Base-by-base conservation (phyloP, 1,140 invertebrate species). In the Daktulosphaira vitifoliae region DNA sequence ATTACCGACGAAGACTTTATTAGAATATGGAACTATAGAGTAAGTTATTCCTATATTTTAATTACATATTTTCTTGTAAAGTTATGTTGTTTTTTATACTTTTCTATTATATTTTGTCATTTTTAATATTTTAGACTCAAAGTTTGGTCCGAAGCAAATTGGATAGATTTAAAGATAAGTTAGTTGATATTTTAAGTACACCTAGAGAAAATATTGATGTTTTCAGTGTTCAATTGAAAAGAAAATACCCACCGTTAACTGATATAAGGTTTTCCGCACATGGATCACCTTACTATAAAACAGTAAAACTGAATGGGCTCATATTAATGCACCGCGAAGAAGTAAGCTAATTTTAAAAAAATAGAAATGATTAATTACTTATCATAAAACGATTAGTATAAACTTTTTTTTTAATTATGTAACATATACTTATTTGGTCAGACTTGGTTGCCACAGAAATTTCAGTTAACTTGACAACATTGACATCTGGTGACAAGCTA, bases 1-100 rank as follows among this genome's bases (percentile, higher is more conserved):
- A 91, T 96, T 72, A 89, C 90, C 1, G 93, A 95, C 72, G 93
- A 97, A 77, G 90, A 97, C 72, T 98, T 97, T 72, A 90, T 98
- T 66, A 80, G 91, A 64, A 88, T 93, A 15, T 95, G 90, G 90
- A 88, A 92, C 76, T 94, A 93, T 73, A 87, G 85, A 71, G 81
- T 82, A 72, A 72, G 68, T 25, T 3, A 13, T n/a, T n/a, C n/a
- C n/a, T n/a, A n/a, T n/a, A n/a, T 6, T 25, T 11, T 15, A 8
- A 49, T 7, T 8, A 18, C 18, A 15, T 18, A 7, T 15, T 15
- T 49, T 49, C n/a, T n/a, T n/a, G n/a, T n/a, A n/a, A n/a, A n/a
- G n/a, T n/a, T n/a, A n/a, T n/a, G n/a, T n/a, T n/a, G n/a, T n/a
- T n/a, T n/a, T 8, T n/a, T 29, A 52, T 22, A 16, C 51, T 46